Base-by-base conservation (phyloP, 1,140 invertebrate genomes). In the Spodoptera frugiperda region DNA sequence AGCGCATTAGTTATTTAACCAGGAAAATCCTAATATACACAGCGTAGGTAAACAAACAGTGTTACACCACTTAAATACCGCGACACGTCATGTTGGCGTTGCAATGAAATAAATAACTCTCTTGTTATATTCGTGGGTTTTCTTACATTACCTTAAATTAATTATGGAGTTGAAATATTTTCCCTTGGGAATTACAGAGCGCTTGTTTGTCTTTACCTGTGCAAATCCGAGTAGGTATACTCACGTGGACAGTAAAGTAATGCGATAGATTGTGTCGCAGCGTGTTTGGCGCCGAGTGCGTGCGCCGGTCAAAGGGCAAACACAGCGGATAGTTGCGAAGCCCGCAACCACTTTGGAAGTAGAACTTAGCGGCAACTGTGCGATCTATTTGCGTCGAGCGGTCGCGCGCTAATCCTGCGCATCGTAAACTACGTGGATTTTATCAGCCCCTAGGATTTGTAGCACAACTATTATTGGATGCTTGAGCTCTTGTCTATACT, bases 261-360 rank as follows among this genome's bases (percentile, higher is more conserved):
- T 10, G 33, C 5, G 33, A 0, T 8, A 39, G 33, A 39, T 39
- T 39, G 5, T 8, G n/a, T n/a, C 61, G 48, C 19, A 11, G 54
- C 76, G 79, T 67, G 10, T 74, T 3, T 6, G 1, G 11, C 3
- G 6, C 6, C 9, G 49, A 79, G 82, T 81, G 80, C 79, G 82
- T 78, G 12, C 4, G 25, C 76, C 72, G 78, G 79, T 81, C 79
- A 83, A 83, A 81, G 74, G 79, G 82, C 82, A 79, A 79, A 79
- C 82, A 80, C 65, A 63, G 78, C 72, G 74, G 39, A 78, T 73
- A 77, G 68, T 63, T 59, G 72, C 55, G 39, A 44, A n/a, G 55
- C 46, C 57, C 78, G 70, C 51, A 67, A 77, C 55, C 78, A 74
- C 71, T 74, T 68, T 46, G 39, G 71, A 21, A 63, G 51, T 21